Evolutionary conservation across 2,888 invertebrate species (phyloP), one percentile per base, ranked within the genome.

Genomic region (Oxyscelio sp.): DNA sequence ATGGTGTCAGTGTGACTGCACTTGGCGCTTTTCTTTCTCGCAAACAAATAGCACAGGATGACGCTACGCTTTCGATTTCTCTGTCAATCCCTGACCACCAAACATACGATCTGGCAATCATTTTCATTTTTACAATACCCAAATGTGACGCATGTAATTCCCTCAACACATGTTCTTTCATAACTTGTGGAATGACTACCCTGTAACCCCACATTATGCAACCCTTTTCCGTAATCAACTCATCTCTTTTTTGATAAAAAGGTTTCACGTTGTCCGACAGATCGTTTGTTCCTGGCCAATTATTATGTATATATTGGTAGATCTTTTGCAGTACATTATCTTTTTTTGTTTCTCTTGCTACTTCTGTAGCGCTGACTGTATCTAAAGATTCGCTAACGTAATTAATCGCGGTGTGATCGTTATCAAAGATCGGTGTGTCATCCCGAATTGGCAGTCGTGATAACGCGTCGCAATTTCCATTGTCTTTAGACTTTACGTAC

Each of bases 41-140:
- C 11, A 79, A 22, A 52, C 83, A 85, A n/a, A 66, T 24, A 11
- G 27, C 52, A 31, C 81, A 81, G 0, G 56, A 58, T 9, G 58
- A 11, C 2, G 59, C 50, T 19, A 54, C 4, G 3, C 11, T 21
- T 81, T 89, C 90, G 17, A 92, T 91, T 19, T 91, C 90, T 0
- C 73, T 21, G 56, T 90, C 87, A 85, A 91, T 74, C 3, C 40
- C 40, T n/a, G 40, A 11, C 40, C 40, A 40, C 40, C 40, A 40
- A 15, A 89, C 89, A 66, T 86, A 88, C 21, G 87, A 85, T n/a
- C n/a, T n/a, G n/a, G n/a, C n/a, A n/a, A n/a, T n/a, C n/a, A n/a
- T n/a, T n/a, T n/a, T n/a, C n/a, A 88, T 89, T 70, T 87, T 87
- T 48, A 86, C 88, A 17, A 86, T 87, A 22, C 88, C 91, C 9